Evolutionary conservation across 2,113 vertebrate species (phyloP).

Genomic region (Arvicanthis niloticus): DNA sequence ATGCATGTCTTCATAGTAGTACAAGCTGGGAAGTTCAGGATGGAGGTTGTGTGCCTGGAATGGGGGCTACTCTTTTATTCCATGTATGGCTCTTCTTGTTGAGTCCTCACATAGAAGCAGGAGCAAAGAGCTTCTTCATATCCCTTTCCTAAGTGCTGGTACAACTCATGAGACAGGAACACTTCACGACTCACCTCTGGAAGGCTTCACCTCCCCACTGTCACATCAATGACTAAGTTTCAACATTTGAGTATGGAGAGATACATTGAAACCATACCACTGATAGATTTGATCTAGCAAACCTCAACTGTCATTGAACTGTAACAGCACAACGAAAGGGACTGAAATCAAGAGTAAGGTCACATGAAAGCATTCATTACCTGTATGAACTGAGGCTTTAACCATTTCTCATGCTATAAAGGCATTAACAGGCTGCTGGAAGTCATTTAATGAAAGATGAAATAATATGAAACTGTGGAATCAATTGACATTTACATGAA

Average conservation of each 20-base stretch:
- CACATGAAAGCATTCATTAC: not conserved
- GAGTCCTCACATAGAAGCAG: not conserved
- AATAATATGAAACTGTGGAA: not conserved
- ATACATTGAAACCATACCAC: not conserved
- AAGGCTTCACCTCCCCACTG: not conserved
- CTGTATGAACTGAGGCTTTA: not conserved
- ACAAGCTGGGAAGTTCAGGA: not conserved
- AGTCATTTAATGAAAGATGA: slow-evolving; percentile 17
- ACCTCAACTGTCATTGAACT: not conserved
- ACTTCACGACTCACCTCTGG: not conserved
- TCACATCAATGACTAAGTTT: not conserved
- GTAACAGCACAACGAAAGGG: not conserved
- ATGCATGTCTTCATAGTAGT: not conserved
- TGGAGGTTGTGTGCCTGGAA: not conserved
- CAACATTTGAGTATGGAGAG: not conserved
- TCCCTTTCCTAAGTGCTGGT: not conserved
- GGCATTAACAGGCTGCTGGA: not conserved
- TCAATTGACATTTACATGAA: not conserved
- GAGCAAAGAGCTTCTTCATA: not conserved
- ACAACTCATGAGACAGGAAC: not conserved
- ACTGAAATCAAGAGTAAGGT: not conserved
- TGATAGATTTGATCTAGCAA: not conserved
- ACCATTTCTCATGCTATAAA: not conserved
- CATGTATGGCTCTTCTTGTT: not conserved
- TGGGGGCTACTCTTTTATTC: not conserved